These are phyloP conservation scores for Pipra filicauda DNA, from an alignment of 2,113 vertebrate species.

Conservation along the genomic window DNA sequence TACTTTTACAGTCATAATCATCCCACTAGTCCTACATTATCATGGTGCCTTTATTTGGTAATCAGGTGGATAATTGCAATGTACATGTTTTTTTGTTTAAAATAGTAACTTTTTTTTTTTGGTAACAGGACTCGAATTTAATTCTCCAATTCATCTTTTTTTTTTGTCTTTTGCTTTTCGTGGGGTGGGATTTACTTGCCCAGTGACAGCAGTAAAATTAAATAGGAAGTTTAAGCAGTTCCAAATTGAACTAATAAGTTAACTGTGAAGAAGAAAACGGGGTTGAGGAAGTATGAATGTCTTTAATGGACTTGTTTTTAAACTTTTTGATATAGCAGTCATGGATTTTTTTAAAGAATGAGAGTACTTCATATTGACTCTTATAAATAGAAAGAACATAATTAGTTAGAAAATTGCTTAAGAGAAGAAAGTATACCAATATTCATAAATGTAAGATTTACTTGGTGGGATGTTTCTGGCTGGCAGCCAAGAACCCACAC, in stretches of 20 bases:
- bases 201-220: neutral
- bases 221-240: neutral
- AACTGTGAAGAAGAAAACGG: neutral
- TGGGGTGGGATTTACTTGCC: neutral
- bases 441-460: neutral
- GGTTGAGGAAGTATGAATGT: neutral
- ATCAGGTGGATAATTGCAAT: neutral
- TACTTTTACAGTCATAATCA: neutral
- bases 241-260: neutral
- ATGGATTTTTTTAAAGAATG: neutral
- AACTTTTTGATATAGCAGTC: neutral
- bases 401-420: neutral
- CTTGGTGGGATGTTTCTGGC: neutral
- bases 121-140: neutral
- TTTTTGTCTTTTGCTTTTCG: neutral
- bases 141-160: neutral
- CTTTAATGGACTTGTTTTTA: neutral
- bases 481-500: neutral
- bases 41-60: neutral
- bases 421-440: neutral
- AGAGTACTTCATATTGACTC: neutral
- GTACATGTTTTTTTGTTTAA: neutral
- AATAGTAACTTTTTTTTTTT: neutral
- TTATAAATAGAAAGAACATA: neutral
- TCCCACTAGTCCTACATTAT: neutral